Base-by-base conservation (phyloP, 2,888 invertebrate genomes). In the Dolomedes plantarius region DNA sequence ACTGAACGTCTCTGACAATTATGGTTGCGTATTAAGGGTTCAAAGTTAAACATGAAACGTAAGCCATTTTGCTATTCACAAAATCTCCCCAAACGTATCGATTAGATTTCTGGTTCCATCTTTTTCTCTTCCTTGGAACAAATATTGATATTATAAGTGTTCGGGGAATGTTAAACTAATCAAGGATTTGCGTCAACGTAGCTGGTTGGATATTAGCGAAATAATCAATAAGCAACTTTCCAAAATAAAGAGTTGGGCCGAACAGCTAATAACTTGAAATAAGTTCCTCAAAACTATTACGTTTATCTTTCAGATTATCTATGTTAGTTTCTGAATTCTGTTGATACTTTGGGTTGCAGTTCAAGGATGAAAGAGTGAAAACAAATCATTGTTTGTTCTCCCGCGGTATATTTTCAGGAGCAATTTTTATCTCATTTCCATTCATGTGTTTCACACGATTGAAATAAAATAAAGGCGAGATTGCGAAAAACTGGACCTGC, bases 221-320 rank as follows among this genome's bases (percentile, higher is more conserved):
- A 46, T 46, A 46, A 46, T 46, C 41, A 46, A 46, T 46, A 46
- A 46, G 41, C 41, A 46, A 46, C 41, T 46, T 46, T 16, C 41
- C 6, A 46, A 46, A 46, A 11, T 11, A 46, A 46, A 16, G 41
- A 46, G 41, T 46, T 46, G 41, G 6, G 41, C 41, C 6, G 16
- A 46, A 46, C 6, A 16, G 41, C 41, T 46, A 46, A 46, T 46
- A 46, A 46, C 41, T 46, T 2, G 41, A 9, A 46, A 46, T 46
- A 46, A 46, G 41, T 46, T 46, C 46, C 41, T n/a, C n/a, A 16
- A 16, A 46, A 46, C 13, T 46, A 46, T 46, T 46, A 46, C 16
- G 41, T 46, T 46, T 46, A 46, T 46, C 41, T 46, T 46, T 46
- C 41, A 46, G 41, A 46, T 46, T 46, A 46, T 46, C 41, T n/a